Evolutionary conservation across 2,797 vertebrate genomes (phyloP).

Genomic region (Bovichtus variegatus): DNA sequence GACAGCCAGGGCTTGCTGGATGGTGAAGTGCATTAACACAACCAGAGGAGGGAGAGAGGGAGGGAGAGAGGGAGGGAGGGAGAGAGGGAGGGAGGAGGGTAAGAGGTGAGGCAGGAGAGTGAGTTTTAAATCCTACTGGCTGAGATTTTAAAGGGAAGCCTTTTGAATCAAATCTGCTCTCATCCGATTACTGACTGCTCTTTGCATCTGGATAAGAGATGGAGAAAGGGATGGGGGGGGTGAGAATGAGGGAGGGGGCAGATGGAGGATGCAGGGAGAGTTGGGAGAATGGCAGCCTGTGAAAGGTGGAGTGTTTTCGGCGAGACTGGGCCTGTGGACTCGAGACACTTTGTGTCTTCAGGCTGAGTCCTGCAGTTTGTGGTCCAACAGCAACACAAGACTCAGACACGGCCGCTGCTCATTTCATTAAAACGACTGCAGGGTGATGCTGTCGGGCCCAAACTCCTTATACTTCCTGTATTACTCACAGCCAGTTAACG

Average conservation of each 20-base stretch:
- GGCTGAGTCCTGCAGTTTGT: background rate
- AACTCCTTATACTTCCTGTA: background rate
- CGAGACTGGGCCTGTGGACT: slow-evolving; percentile 21
- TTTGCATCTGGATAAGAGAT: slow-evolving; percentile 87
- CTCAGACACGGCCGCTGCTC: background rate
- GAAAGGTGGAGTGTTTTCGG: slow-evolving; percentile 25
- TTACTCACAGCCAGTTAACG: background rate
- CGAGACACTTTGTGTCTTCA: background rate
- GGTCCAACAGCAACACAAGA: background rate
- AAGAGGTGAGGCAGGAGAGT: slow-evolving; percentile 73
- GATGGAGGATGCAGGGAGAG: slow-evolving; percentile 31
- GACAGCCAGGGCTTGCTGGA: slow-evolving; percentile 59
- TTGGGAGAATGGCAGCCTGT: slow-evolving; percentile 11
- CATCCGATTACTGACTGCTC: slow-evolving; percentile 90
- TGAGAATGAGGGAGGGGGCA: slow-evolving; percentile 71
- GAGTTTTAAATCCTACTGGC: slow-evolving; percentile 87
- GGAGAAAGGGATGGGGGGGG: slow-evolving; percentile 78
- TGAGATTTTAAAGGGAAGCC: slow-evolving; percentile 86
- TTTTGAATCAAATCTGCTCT: slow-evolving; percentile 89
- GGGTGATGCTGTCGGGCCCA: background rate
- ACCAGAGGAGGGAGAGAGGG: slow-evolving; percentile 16
- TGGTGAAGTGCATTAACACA: slow-evolving; percentile 75
- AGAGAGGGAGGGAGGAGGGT: slow-evolving; percentile 27
- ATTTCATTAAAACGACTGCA: background rate
- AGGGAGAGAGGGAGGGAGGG: slow-evolving; percentile 4